Percentiles rank a stretch among this genome's conserved stretches.
Evolutionary conservation across 2,797 vertebrate species (phyloP).

Genomic region (Hylomyscus alleni): DNA sequence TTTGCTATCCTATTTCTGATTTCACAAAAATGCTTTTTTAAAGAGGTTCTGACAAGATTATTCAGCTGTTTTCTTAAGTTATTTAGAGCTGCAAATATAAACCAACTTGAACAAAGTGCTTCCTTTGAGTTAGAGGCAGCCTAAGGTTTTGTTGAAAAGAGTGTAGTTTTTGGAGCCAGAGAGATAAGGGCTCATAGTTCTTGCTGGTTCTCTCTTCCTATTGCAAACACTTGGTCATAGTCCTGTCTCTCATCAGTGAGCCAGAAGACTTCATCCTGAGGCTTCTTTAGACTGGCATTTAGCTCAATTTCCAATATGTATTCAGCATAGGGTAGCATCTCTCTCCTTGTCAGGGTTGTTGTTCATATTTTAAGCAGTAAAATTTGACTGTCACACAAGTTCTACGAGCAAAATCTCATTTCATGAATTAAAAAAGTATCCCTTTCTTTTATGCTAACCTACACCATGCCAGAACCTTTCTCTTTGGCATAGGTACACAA

Average conservation of each 20-base stretch:
- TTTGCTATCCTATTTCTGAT: conserved; percentile 21
- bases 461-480: background rate
- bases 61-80: conserved; percentile 56
- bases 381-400: conserved; percentile 8
- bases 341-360: background rate
- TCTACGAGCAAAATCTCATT: conserved; percentile 30
- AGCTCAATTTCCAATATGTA: background rate
- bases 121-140: conserved; percentile 13
- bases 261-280: conserved; percentile 32
- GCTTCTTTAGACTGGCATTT: conserved; percentile 2
- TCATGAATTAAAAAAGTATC: conserved; percentile 4
- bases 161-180: background rate
- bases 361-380: conserved; percentile 18
- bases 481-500: background rate
- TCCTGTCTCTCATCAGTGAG: background rate
- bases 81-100: conserved; percentile 40
- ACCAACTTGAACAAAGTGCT: conserved; percentile 8
- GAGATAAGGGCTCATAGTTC: background rate
- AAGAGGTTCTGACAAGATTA: conserved; percentile 44
- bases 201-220: background rate
- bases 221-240: background rate
- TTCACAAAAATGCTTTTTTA: conserved; percentile 42
- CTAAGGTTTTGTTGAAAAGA: background rate
- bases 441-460: conserved; percentile 39
- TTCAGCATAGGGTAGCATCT: background rate